Conservation (phyloP, 2,888 invertebrate species). For the Busseola fusca region DNA sequence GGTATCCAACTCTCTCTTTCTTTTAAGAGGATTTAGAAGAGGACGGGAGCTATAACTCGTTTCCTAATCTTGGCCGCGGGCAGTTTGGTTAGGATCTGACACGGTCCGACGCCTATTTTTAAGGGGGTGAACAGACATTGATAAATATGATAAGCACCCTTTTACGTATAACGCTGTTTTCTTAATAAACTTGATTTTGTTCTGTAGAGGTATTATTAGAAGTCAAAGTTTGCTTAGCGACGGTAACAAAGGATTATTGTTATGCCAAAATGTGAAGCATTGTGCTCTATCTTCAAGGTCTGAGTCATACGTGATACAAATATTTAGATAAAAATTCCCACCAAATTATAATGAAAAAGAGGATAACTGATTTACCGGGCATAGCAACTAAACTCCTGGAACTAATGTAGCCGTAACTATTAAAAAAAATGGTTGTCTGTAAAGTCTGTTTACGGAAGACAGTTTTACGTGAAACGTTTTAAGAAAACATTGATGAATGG, state of each 20-base stretch:
- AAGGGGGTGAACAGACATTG: constrained; percentile 78
- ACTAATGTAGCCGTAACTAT: background rate
- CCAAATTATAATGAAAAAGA: background rate
- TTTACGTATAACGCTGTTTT: constrained; percentile 66
- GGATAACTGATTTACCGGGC: background rate
- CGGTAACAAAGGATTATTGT: constrained; percentile 52
- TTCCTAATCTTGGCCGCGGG: constrained; percentile 81
- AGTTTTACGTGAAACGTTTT: too few species aligned
- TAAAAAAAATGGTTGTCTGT: background rate
- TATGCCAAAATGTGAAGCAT: constrained; percentile 57
- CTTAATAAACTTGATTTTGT: constrained; percentile 66
- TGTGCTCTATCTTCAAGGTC: constrained; percentile 37
- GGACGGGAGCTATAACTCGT: constrained; percentile 68
- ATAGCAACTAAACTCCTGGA: background rate
- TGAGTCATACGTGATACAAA: constrained; percentile 22
- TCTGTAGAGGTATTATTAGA: constrained; percentile 60
- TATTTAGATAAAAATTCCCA: constrained; percentile 34
- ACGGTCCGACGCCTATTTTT: constrained; percentile 80
- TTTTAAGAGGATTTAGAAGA: constrained; percentile 43
- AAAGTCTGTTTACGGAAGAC: too few species aligned
- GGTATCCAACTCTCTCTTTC: constrained; percentile 57
- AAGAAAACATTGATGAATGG: too few species aligned
- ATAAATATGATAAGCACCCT: constrained; percentile 74
- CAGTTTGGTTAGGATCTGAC: constrained; percentile 82
- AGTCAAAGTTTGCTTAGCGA: constrained; percentile 63